These are phyloP conservation scores for Mechanitis messenoides DNA, from an alignment of 2,888 invertebrate genomes.

Conservation along the genomic window DNA sequence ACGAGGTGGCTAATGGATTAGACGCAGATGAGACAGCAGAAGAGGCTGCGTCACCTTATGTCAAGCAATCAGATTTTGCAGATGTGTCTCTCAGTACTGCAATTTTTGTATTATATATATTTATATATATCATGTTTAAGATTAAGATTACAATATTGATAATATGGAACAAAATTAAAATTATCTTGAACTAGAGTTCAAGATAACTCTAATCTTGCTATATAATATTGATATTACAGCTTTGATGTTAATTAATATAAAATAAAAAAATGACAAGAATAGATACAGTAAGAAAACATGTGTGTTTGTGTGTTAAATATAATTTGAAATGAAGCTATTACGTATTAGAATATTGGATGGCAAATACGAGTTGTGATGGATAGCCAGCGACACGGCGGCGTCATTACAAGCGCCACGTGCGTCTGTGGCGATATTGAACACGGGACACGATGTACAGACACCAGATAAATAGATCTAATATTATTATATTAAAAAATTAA, in stretches of 20 bases:
- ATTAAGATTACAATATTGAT: too few species aligned
- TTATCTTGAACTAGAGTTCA: too few species aligned
- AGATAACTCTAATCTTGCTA: too few species aligned
- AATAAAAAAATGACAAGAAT: too few species aligned
- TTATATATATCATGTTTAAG: too few species aligned
- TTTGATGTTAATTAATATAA: too few species aligned
- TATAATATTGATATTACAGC: too few species aligned
- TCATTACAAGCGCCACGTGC: slow-evolving; percentile 42
- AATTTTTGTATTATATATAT: slow-evolving; percentile 14
- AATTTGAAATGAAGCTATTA: slow-evolving; percentile 2
- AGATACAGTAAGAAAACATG: too few species aligned
- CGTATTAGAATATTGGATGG: slow-evolving; percentile 16
- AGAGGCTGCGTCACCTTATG: slow-evolving; percentile 54
- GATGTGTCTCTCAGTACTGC: slow-evolving; percentile 46
- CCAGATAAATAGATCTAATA: slow-evolving; percentile 11
- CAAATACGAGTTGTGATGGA: slow-evolving; percentile 36
- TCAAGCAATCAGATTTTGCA: slow-evolving; percentile 57
- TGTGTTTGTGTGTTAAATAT: slow-evolving; percentile 7
- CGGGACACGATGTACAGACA: slow-evolving; percentile 26
- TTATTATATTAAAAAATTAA: too few species aligned
- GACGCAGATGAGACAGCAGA: slow-evolving; percentile 49
- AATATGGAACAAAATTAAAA: too few species aligned
- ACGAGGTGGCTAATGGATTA: slow-evolving; percentile 71
- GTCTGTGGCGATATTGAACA: slow-evolving; percentile 46
- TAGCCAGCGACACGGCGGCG: slow-evolving; percentile 37